Evolutionary conservation across 2,113 vertebrate genomes (phyloP), one percentile per base, ranked within the genome.

Genomic region (Brachionichthys hirsutus): DNA sequence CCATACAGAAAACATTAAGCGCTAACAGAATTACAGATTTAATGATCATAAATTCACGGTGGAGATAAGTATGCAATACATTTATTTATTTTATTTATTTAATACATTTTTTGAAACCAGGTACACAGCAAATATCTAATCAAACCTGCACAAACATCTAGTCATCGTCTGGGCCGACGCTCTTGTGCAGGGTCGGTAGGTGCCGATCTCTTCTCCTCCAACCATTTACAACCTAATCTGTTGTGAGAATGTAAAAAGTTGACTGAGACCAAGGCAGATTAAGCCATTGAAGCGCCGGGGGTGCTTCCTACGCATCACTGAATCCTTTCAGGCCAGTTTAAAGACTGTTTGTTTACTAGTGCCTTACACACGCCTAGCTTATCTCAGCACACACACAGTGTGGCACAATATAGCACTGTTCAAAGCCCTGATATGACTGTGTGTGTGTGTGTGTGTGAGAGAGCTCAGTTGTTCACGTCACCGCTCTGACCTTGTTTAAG

Each of bases 331-430:
- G 81, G 71, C 85, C 82, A 89, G 89, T 92, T 88, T 91, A 92
- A 90, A 90, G 86, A 85, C 79, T 91, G 90, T 92, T 92, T 92
- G 92, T 92, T 92, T 92, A 92, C 91, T 92, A 92, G 89, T 88
- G 89, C 84, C 85, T 91, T 88, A 82, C 70, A 83, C 79, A 45
- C 72, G 62, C 83, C 81, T 73, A 49, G 90, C 89, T 92, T 92
- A 91, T 92, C 89, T 81, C 72, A n/a, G 63, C 76, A 72, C 86
- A 82, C 87, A 89, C 87, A 88, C 75, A 82, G 80, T 75, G 80
- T 46, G 60, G 69, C 74, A 88, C 85, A 87, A 91, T 84, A 85
- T 73, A 35, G 52, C 62, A 65, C 80, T 85, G 86, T 86, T 88
- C 82, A 84, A 81, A 82, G 84, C 59, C 44, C 62, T 70, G 75